These are phyloP conservation scores for Cathartes aura DNA, from an alignment of 2,113 vertebrate genomes.

Conservation along the genomic window DNA sequence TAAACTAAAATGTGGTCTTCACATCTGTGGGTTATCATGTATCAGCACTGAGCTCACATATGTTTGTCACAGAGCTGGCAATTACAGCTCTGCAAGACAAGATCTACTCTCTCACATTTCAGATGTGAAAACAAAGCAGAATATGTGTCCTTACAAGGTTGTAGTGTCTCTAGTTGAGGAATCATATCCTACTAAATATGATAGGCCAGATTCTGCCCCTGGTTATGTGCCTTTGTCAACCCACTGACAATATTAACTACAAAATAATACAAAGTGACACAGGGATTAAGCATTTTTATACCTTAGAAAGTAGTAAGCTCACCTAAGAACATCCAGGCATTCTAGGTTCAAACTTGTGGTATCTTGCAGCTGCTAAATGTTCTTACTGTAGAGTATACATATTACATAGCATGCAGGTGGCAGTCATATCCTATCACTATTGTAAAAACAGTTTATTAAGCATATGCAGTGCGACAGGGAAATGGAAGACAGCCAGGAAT, in stretches of 20 bases:
- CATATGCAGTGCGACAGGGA: constrained; percentile 72
- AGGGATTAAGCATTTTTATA: constrained; percentile 49
- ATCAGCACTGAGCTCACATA: background rate
- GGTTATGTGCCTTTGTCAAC: constrained; percentile 16
- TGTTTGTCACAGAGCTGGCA: background rate
- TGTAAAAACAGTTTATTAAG: constrained; percentile 63
- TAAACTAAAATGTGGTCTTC: background rate
- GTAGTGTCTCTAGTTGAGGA: background rate
- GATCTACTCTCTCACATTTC: background rate
- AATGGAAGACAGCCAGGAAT: constrained; percentile 75
- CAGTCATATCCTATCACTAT: constrained; percentile 76
- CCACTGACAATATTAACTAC: background rate
- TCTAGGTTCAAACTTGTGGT: background rate
- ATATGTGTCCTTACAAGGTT: background rate
- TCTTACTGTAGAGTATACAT: constrained; percentile 4
- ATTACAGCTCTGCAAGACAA: background rate
- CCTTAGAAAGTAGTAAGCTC: constrained; percentile 21
- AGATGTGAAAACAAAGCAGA: background rate
- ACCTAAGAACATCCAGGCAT: constrained; percentile 45
- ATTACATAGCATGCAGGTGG: constrained; percentile 61
- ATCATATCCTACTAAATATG: background rate
- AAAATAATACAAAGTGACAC: constrained; percentile 53
- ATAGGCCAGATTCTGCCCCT: constrained; percentile 17
- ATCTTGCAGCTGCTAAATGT: constrained; percentile 51
- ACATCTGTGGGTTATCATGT: background rate